Conservation (phyloP, 2,113 vertebrate genomes). For the Dendropsophus ebraccatus region DNA sequence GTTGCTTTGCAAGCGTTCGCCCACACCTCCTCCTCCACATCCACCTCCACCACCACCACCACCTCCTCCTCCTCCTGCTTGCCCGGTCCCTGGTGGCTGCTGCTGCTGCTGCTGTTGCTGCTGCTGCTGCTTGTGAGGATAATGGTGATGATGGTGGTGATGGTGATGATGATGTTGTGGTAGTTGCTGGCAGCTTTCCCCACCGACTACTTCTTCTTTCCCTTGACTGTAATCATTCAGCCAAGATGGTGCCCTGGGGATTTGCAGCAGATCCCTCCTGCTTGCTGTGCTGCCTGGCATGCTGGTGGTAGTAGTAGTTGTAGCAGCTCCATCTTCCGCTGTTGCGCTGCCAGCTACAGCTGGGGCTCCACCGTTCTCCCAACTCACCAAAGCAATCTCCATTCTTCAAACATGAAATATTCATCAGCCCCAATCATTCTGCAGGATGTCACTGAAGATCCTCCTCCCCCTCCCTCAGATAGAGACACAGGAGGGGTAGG, state of each 20-base stretch:
- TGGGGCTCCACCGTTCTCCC: conserved; percentile 84
- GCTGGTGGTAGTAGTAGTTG: conserved; percentile 54
- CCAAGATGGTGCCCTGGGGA: conserved; percentile 67
- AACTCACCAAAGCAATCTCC: conserved; percentile 89
- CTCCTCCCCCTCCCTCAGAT: conserved; percentile 18
- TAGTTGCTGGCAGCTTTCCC: conserved; percentile 58
- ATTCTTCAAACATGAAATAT: conserved; percentile 77
- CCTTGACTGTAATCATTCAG: conserved; percentile 64
- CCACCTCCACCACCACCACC: conserved; percentile 73
- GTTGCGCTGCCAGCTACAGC: conserved; percentile 70
- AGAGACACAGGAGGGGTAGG: background rate
- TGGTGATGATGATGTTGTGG: conserved; percentile 42
- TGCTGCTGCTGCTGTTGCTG: conserved; percentile 39
- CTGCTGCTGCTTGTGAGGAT: background rate
- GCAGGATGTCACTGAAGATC: conserved; percentile 55
- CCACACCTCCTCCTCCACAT: conserved; percentile 65
- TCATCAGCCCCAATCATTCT: conserved; percentile 68
- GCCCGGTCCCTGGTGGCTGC: conserved; percentile 45
- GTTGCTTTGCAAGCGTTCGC: conserved; percentile 26
- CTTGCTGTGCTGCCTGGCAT: conserved; percentile 58
- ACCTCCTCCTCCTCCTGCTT: conserved; percentile 36
- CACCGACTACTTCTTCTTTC: conserved; percentile 64
- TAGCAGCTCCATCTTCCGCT: conserved; percentile 64
- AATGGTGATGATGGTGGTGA: background rate
- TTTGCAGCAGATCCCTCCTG: conserved; percentile 71